Evolutionary conservation across 2,113 vertebrate species (phyloP).

Genomic region (Eptesicus fuscus): DNA sequence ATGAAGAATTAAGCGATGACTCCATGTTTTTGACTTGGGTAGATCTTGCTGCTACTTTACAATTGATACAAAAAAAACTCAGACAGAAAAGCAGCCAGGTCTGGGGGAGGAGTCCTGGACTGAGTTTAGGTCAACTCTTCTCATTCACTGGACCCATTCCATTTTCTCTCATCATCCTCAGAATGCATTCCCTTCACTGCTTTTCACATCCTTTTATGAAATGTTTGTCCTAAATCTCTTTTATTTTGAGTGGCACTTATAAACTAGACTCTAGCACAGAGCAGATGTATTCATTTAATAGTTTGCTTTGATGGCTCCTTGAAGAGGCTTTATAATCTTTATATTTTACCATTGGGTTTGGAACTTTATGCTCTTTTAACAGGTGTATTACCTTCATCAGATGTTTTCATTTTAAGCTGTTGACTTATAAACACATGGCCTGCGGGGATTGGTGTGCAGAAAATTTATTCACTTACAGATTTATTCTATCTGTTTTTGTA

Average conservation of each 20-base stretch:
- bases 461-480: conserved; percentile 80
- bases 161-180: conserved; percentile 35
- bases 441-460: conserved; percentile 78
- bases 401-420: conserved; percentile 85
- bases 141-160: conserved; percentile 66
- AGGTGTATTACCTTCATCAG: conserved; percentile 84
- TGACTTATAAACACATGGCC: conserved; percentile 86
- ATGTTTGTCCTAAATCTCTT: conserved; percentile 81
- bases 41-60: neutral
- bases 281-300: conserved; percentile 84
- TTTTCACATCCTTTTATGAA: conserved; percentile 66
- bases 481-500: conserved; percentile 78
- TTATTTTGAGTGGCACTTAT: conserved; percentile 80
- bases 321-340: conserved; percentile 85
- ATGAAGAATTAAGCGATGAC: neutral
- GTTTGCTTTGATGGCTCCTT: conserved; percentile 84
- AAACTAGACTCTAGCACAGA: conserved; percentile 69
- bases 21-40: neutral
- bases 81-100: neutral
- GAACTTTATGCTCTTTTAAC: conserved; percentile 82
- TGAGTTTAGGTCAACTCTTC: conserved; percentile 53
- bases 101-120: neutral
- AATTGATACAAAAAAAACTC: neutral
- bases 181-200: conserved; percentile 65
- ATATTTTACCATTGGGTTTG: conserved; percentile 83